These are phyloP conservation scores for Okapia johnstoni DNA, from an alignment of 2,113 vertebrate genomes.

Conservation along the genomic window DNA sequence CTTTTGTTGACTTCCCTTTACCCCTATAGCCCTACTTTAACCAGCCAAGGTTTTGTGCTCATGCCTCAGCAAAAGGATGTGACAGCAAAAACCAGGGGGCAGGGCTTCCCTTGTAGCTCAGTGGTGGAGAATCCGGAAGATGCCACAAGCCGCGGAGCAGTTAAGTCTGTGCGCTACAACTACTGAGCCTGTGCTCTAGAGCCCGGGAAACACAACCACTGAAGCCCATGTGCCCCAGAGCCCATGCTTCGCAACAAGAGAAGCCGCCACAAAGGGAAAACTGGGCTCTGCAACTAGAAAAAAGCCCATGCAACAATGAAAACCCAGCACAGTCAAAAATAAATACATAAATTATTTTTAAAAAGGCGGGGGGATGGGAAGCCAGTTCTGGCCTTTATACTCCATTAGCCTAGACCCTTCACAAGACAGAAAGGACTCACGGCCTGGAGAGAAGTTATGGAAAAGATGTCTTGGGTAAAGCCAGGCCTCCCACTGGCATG, in stretches of 20 bases:
- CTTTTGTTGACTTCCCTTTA: background rate
- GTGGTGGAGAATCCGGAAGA: background rate
- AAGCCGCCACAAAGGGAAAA: background rate
- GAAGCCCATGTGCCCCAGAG: background rate
- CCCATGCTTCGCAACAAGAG: background rate
- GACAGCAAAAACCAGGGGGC: background rate
- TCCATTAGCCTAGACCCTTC: background rate
- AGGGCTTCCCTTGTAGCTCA: background rate
- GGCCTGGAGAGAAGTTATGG: background rate
- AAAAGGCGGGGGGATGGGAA: background rate
- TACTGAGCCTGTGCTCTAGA: background rate
- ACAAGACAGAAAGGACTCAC: background rate
- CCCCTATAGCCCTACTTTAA: background rate
- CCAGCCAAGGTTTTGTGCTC: background rate
- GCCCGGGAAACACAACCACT: rapidly evolving
- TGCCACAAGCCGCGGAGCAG: background rate
- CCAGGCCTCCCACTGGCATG: background rate
- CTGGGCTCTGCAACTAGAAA: background rate
- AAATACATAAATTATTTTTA: background rate
- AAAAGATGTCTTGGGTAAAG: background rate
- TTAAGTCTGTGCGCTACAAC: background rate
- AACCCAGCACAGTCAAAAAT: background rate
- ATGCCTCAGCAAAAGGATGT: background rate
- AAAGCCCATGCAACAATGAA: background rate
- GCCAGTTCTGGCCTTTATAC: background rate